Conservation (phyloP, 2,888 invertebrate species). For the Volucella inanis region DNA sequence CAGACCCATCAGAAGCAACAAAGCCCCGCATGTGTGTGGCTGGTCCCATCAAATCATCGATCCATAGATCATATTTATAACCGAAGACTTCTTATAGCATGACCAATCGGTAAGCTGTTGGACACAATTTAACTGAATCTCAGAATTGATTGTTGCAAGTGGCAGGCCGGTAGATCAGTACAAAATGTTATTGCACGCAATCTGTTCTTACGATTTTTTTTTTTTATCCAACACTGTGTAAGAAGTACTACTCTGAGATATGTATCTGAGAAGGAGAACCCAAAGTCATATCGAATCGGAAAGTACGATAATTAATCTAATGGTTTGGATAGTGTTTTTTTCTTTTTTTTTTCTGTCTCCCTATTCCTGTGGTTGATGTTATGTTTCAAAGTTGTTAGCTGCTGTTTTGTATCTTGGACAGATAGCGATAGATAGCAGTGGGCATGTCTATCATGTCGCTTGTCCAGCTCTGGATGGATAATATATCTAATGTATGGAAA, state of each 20-base stretch:
- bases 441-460: conserved; percentile 70
- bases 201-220: not conserved
- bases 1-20: conserved; percentile 46
- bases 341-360: conserved; percentile 29
- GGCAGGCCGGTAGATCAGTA: conserved; percentile 36
- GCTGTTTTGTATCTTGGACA: conserved; percentile 60
- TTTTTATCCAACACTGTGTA: no score
- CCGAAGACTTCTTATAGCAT: conserved; percentile 58
- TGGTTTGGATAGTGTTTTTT: no score
- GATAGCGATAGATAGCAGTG: conserved; percentile 69
- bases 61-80: conserved; percentile 56
- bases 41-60: conserved; percentile 61
- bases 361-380: conserved; percentile 3
- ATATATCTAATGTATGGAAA: conserved; percentile 68
- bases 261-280: conserved; percentile 6
- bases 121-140: conserved; percentile 60
- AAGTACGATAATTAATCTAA: conserved; percentile 74
- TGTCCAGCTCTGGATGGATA: conserved; percentile 65
- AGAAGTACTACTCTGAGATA: not conserved
- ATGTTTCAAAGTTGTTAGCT: conserved; percentile 47
- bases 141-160: conserved; percentile 60
- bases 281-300: conserved; percentile 68
- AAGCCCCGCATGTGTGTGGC: conserved; percentile 63
- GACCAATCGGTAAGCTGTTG: conserved; percentile 70
- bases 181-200: conserved; percentile 50